Evolutionary conservation across 1,140 invertebrate genomes (phyloP).

Genomic region (Drosophila bifasciata): DNA sequence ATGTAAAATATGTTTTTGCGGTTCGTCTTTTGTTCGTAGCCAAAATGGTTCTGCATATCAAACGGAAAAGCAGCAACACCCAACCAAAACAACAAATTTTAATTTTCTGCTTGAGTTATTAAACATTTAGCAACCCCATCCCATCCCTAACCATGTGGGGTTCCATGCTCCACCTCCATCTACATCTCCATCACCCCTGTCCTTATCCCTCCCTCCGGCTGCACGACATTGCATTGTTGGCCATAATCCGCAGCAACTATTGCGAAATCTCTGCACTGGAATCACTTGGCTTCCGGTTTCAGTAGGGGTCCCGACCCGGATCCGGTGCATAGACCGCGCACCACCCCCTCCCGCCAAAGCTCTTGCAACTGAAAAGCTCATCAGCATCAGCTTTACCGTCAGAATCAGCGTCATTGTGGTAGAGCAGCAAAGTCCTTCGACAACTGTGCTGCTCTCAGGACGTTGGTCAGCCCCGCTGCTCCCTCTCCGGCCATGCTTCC

Average conservation of each 20-base stretch:
- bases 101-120: slow-evolving; percentile 74
- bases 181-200: neutral
- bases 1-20: slow-evolving; percentile 77
- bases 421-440: too few species aligned
- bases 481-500: neutral
- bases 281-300: slow-evolving; percentile 49
- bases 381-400: slow-evolving; percentile 1
- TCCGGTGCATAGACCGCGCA: too few species aligned
- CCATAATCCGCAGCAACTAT: slow-evolving; percentile 60
- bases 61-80: slow-evolving; percentile 20
- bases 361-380: slow-evolving; percentile 68
- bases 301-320: slow-evolving; percentile 24
- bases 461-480: too few species aligned
- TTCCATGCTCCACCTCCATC: neutral
- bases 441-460: too few species aligned
- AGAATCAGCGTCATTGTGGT: slow-evolving; percentile 19
- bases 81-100: slow-evolving; percentile 33
- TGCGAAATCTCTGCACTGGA: slow-evolving; percentile 32
- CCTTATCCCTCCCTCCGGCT: neutral
- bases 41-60: slow-evolving; percentile 22
- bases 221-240: slow-evolving; percentile 9
- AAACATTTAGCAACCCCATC: slow-evolving; percentile 56
- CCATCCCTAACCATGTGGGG: too few species aligned
- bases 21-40: slow-evolving; percentile 32
- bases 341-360: slow-evolving; percentile 50